Conservation (phyloP, 23 tunicate genomes). For the Diplosoma virens region DNA sequence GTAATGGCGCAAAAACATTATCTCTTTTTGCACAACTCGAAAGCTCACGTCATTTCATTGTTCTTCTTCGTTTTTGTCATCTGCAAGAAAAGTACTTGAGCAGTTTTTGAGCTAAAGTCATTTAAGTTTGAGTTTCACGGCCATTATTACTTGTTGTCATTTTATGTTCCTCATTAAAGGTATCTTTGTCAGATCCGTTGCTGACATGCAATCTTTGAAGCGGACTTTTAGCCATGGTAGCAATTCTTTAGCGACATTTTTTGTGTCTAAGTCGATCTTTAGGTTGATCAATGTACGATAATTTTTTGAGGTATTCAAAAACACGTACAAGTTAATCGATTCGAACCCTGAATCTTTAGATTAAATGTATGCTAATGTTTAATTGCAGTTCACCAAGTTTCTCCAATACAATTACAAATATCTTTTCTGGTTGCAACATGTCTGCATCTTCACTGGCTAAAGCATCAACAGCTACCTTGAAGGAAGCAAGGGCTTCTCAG, state of each 20-base stretch:
- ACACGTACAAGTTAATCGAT: conserved; percentile 11
- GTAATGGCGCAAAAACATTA: conserved; percentile 2
- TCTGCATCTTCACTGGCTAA: conserved; percentile 41
- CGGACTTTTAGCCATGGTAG: conserved; percentile 7
- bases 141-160: not conserved
- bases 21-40: not conserved
- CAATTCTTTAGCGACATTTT: conserved; percentile 18
- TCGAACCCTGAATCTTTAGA: conserved; percentile 9
- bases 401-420: conserved; percentile 23
- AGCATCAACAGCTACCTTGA: conserved; percentile 41
- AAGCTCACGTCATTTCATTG: not conserved
- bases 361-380: not conserved
- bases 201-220: conserved; percentile 12
- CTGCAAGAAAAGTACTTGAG: not conserved
- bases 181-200: conserved; percentile 4
- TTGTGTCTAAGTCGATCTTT: conserved; percentile 21
- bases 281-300: conserved; percentile 35
- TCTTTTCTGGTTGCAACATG: conserved; percentile 27
- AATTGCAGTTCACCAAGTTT: conserved; percentile 17
- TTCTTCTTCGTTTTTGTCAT: not conserved
- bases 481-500: conserved; percentile 48
- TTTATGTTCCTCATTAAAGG: conserved; percentile 1
- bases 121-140: conserved; percentile 2
- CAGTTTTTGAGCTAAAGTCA: not conserved
- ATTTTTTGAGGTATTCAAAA: conserved; percentile 20